These are phyloP conservation scores for Acanthiza pusilla DNA, from an alignment of 2,797 vertebrate genomes.

Conservation along the genomic window DNA sequence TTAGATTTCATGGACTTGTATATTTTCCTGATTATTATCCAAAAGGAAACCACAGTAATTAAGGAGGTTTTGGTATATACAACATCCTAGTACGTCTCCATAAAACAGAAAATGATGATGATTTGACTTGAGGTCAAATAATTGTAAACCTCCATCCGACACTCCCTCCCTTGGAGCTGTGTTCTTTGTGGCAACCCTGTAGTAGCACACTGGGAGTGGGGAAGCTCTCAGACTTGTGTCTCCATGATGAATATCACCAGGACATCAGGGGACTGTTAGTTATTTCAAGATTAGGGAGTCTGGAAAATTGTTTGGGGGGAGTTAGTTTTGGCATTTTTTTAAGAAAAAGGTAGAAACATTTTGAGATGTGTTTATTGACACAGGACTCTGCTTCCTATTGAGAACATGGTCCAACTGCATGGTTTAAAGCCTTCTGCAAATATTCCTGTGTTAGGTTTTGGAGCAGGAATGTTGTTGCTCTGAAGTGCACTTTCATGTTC, in stretches of 20 bases:
- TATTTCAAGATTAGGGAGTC: neutral
- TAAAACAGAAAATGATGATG: neutral
- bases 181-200: neutral
- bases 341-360: neutral
- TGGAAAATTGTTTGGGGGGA: neutral
- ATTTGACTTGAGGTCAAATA: neutral
- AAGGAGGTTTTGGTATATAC: slow-evolving; percentile 3
- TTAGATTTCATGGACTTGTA: neutral
- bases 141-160: neutral
- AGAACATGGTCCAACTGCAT: neutral
- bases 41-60: slow-evolving; percentile 24
- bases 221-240: neutral
- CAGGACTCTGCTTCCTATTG: neutral
- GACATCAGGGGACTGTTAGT: neutral
- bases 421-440: neutral
- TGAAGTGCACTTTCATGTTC: neutral
- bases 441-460: neutral
- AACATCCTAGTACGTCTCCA: neutral
- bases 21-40: slow-evolving; percentile 31
- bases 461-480: neutral
- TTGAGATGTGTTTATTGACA: neutral
- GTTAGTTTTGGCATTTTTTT: neutral
- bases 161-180: neutral
- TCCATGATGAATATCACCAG: neutral
- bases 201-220: neutral